phyloP scores from a whole-genome alignment of 2,888 invertebrate species.

The Leptothorax acervorum region DNA sequence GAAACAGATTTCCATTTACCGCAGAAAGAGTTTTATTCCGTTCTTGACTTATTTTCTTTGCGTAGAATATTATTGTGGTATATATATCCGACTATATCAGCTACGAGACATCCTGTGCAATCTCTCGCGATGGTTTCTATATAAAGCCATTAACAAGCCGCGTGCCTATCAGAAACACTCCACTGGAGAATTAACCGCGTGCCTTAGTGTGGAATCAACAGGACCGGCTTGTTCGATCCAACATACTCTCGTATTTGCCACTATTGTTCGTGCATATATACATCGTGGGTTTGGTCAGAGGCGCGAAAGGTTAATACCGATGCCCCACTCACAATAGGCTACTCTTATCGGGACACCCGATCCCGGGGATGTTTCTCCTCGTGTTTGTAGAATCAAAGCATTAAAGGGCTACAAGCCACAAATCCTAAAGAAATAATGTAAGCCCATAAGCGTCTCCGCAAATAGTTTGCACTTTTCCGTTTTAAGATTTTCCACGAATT shows the following conservation, averaged over 20 bases:
- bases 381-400: not conserved
- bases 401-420: not conserved
- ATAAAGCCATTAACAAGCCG: conserved; percentile 41
- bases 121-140: conserved; percentile 26
- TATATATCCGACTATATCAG: not conserved
- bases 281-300: conserved; percentile 12
- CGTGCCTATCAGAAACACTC: conserved; percentile 42
- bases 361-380: conserved; percentile 8
- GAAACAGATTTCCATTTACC: conserved; percentile 17
- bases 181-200: conserved; percentile 30
- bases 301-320: conserved; percentile 20
- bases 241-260: conserved; percentile 32
- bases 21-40: not conserved
- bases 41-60: not conserved
- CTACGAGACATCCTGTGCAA: not conserved
- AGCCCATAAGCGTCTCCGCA: not conserved
- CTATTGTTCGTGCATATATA: conserved; percentile 26
- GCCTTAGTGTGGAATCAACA: conserved; percentile 34
- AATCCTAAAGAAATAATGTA: conserved; percentile 1
- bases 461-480: not conserved
- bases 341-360: conserved; percentile 20
- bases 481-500: not conserved
- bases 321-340: conserved; percentile 3
- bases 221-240: conserved; percentile 21
- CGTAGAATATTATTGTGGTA: not conserved